A percentile compares a stretch with the other conserved stretches of the same genome.
phyloP scores from a whole-genome alignment of 2,797 vertebrate species.

The Chaenodraco wilsoni region DNA sequence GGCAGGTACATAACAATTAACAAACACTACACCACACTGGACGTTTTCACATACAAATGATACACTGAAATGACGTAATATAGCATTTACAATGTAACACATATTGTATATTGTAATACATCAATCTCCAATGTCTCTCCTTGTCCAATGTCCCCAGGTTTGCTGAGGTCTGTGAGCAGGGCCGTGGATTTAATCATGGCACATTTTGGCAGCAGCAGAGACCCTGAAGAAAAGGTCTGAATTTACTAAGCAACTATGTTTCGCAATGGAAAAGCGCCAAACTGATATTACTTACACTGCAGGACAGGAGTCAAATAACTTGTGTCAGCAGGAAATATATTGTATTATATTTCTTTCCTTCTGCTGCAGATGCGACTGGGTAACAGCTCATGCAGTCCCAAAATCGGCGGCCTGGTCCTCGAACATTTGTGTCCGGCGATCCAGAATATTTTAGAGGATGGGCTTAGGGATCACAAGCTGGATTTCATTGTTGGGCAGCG shows the following conservation, averaged over 20 bases:
- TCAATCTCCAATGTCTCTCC: not conserved
- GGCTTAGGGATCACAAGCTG: conserved; percentile 91
- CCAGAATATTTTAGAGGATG: conserved; percentile 90
- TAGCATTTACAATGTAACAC: not conserved
- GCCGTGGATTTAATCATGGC: conserved; percentile 94
- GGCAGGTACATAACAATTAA: too few species aligned
- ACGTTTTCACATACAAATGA: not conserved
- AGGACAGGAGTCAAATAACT: conserved; percentile 25
- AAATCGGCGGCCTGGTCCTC: conserved; percentile 90
- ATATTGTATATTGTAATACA: not conserved
- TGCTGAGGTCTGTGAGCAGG: conserved; percentile 92
- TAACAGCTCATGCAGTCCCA: conserved; percentile 92
- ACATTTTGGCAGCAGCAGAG: conserved; percentile 93
- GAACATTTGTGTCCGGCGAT: conserved; percentile 94
- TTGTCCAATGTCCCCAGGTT: conserved; percentile 71
- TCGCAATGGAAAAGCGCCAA: conserved; percentile 22
- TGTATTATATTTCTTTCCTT: conserved; percentile 16
- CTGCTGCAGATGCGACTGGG: conserved; percentile 89
- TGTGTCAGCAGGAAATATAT: conserved; percentile 37
- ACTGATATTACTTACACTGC: not conserved
- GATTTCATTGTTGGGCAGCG: conserved; percentile 93
- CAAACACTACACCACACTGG: not conserved
- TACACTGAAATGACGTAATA: not conserved
- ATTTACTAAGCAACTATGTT: conserved; percentile 2
- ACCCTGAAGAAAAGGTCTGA: conserved; percentile 93